Base-by-base conservation (phyloP, 2,797 vertebrate genomes). In the Ambastaia sidthimunki region DNA sequence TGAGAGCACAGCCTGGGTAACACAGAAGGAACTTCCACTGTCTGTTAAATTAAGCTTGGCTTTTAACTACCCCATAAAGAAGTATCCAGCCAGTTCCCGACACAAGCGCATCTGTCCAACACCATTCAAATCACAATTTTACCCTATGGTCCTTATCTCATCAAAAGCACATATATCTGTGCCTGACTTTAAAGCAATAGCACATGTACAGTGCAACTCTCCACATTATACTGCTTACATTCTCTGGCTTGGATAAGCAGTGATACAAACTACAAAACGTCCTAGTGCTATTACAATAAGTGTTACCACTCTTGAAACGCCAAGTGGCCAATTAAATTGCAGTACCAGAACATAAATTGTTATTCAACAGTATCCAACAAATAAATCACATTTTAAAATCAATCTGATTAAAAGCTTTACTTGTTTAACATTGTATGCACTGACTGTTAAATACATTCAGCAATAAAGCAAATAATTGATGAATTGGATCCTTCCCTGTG, bases 1-100 rank as follows among this genome's bases (percentile, higher is more conserved):
- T 75, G 63, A 78, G 78, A 80, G 75, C 59, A 81, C 31, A 84
- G 85, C 55, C 81, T 67, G 66, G 70, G 71, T 50, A 3, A 67
- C 70, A 73, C 13, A 37, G 71, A 72, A 50, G 7, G 21, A 68
- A 81, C 66, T 65, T 41, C 63, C 54, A 71, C 47, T 63, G 18
- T 3, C 21, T 10, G 66, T 71, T 65, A 81, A 76, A 81, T 76
- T 57, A 76, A 71, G 80, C 59, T 28, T 25, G 4, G 48, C 68
- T 71, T 76, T 76, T 72, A 66, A 57, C 67, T 59, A 71, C 21
- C n/a, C 18, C 16, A 66, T 28, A 54, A 76, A 76, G 11, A 60
- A 7, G 15, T 37, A 69, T 78, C 47, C 25, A 25, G 34, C 62
- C 62, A 41, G 31, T 11, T 31, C 44, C 34, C 11, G 25, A 16